Base-by-base conservation (phyloP, 2,888 invertebrate genomes). In the Meteorus colon region DNA sequence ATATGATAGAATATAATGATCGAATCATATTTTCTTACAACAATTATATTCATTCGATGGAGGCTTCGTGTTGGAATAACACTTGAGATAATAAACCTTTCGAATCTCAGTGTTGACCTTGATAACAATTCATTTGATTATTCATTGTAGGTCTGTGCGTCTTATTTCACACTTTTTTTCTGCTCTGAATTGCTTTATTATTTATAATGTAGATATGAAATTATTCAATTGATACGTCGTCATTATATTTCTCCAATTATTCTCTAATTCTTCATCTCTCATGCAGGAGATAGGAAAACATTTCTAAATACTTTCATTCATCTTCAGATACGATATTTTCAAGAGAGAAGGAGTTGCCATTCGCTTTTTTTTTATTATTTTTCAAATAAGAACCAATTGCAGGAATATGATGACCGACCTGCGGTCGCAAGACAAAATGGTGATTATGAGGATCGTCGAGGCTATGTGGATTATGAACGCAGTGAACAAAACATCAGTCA, bases 401-500 rank as follows among this genome's bases (percentile, higher is more conserved):
- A 87, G 87, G 86, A 87, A 66, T 84, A 82, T 16, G 85, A 86
- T 69, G 85, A 86, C 16, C 77, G 83, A 59, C 60, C 79, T 71
- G 77, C 72, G n/a, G 60, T 51, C 37, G 41, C 27, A 72, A 78
- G 78, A 76, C 71, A 76, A 29, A 68, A 76, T 62, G 79, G 80
- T n/a, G 48, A 78, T 29, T 78, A 62, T 66, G 78, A 80, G 41
- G 79, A 80, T 37, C 62, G 72, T 41, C 78, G 80, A 24, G 74
- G 74, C 10, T 24, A 87, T 69, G 87, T 85, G 41, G 88, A 89
- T 60, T 86, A 84, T 37, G 85, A 86, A 62, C 84, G 86, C 4
- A 83, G 73, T 81, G 85, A 83, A 74, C 78, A 74, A 82, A 82
- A 69, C 65, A 82, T 68, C 62, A 81, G 6, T 83, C 80, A 75